Evolutionary conservation across 2,797 vertebrate species (phyloP), one percentile per base, ranked within the genome.

Genomic region (Enteromius treurensis): DNA sequence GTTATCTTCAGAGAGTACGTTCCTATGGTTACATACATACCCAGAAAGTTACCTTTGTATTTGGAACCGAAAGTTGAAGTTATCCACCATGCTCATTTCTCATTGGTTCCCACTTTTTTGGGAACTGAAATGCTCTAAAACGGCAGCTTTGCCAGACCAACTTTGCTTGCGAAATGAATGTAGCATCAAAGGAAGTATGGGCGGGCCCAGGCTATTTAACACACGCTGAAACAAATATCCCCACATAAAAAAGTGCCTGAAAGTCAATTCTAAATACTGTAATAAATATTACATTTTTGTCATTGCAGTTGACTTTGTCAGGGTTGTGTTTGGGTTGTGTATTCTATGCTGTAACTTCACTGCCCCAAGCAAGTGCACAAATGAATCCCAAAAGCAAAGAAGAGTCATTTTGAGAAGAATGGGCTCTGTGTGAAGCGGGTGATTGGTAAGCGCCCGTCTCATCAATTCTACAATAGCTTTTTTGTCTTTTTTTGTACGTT

Each of bases 391-490:
- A 37, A 11, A 68, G n/a, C 42, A 60, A 26, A 49, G 9, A 32
- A 40, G 32, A 65, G 60, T n/a, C 29, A 21, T 82, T 65, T 40
- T 26, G n/a, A 67, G 45, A 67, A 82, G 71, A 82, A 75, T 42
- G 15, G 40, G 70, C 9, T 64, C 29, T 26, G 45, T 5, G 14
- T 40, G 42, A 29, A 73, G 55, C 3, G 10, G 5, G 13, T 47
- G 67, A 62, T 47, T 73, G 40, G 17, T 51, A 37, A 11, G 10
- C 17, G 3, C 19, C 58, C 7, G 5, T 71, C 23, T 70, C 23
- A 45, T 58, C 65, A 80, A 21, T 60, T n/a, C n/a, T 32, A 45
- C 67, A 47, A 47, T 21, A 80, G 67, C 14, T 29, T 65, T n/a
- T 49, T 64, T 64, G 26, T 67, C 17, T 64, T 34, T 78, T 51